Evolutionary conservation across 92 coral and sea anemone species (phyloP).

Genomic region (Ricordea florida): DNA sequence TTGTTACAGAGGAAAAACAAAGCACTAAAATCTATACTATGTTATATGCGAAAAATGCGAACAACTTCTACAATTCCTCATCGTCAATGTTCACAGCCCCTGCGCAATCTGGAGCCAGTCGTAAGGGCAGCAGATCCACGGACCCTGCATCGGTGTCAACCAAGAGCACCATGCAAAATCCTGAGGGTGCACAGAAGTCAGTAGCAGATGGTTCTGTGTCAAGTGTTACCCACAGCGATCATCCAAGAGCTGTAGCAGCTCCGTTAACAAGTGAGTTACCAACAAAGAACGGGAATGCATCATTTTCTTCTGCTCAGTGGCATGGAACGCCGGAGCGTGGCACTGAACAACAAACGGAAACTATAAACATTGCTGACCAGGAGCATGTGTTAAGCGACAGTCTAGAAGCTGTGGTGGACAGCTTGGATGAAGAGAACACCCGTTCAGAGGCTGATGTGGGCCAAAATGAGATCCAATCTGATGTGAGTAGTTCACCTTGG

Average conservation of each 20-base stretch:
- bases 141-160: background rate
- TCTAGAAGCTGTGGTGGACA: constrained; percentile 64
- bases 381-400: constrained; percentile 39
- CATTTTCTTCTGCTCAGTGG: background rate
- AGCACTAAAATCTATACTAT: constrained; percentile 75
- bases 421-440: constrained; percentile 51
- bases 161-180: background rate
- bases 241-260: constrained; percentile 9
- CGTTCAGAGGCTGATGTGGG: background rate
- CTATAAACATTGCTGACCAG: background rate
- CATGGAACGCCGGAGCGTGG: background rate
- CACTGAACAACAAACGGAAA: background rate
- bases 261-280: background rate
- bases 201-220: background rate
- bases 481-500: background rate
- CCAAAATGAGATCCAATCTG: background rate
- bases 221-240: constrained; percentile 19
- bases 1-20: constrained; percentile 81
- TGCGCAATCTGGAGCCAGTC: background rate
- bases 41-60: constrained; percentile 22
- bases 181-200: background rate
- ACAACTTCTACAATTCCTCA: background rate
- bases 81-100: background rate
- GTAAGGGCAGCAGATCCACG: background rate
- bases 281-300: background rate